Evolutionary conservation across 92 coral and sea anemone species (phyloP).

Genomic region (Meandrina meandrites): DNA sequence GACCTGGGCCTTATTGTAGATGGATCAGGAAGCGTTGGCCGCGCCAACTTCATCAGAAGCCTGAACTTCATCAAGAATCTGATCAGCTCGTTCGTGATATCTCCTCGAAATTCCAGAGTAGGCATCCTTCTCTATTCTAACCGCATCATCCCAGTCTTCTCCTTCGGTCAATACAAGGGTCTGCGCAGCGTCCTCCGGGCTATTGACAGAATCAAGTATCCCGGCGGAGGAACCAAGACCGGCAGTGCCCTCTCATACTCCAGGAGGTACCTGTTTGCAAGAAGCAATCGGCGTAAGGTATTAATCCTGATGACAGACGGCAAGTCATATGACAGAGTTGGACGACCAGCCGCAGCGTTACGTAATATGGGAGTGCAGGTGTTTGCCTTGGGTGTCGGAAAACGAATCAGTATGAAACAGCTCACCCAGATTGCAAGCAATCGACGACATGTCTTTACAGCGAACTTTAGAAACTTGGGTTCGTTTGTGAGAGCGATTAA

Average conservation of each 20-base stretch:
- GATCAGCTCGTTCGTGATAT: slow-evolving; percentile 69
- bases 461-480: slow-evolving; percentile 57
- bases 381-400: slow-evolving; percentile 76
- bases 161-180: slow-evolving; percentile 46
- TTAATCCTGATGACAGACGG: slow-evolving; percentile 83
- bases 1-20: slow-evolving; percentile 82
- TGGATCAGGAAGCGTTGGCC: slow-evolving; percentile 80
- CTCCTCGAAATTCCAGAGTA: slow-evolving; percentile 63
- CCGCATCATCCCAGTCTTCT: slow-evolving; percentile 57
- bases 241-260: slow-evolving; percentile 71
- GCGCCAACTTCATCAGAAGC: slow-evolving; percentile 62
- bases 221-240: slow-evolving; percentile 85
- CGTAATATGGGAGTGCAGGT: slow-evolving; percentile 70
- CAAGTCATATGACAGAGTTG: slow-evolving; percentile 69
- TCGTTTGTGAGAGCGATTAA: slow-evolving; percentile 68
- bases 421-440: slow-evolving; percentile 71
- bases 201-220: slow-evolving; percentile 67
- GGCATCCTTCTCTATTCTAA: slow-evolving; percentile 71
- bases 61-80: slow-evolving; percentile 67
- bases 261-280: slow-evolving; percentile 59
- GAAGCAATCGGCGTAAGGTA: slow-evolving; percentile 54
- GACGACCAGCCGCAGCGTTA: slow-evolving; percentile 58
- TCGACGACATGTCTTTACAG: slow-evolving; percentile 64
- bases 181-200: slow-evolving; percentile 45
- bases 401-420: slow-evolving; percentile 55